These are phyloP conservation scores for Hymenopus coronatus DNA, from an alignment of 2,888 invertebrate species.

Conservation along the genomic window DNA sequence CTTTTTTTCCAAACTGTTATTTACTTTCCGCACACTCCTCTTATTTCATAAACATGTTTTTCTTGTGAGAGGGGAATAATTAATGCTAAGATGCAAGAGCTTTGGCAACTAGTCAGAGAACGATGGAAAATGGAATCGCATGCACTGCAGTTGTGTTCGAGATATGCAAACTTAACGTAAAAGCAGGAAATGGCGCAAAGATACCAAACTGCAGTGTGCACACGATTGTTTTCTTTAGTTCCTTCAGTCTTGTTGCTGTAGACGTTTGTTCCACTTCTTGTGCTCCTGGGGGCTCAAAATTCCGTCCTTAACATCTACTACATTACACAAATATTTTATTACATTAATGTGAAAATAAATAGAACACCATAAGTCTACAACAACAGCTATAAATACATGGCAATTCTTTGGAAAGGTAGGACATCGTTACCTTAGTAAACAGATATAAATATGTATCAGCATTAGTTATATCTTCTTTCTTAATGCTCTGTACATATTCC, in stretches of 20 bases:
- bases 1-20: too few species aligned
- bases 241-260: background rate
- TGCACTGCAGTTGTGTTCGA: background rate
- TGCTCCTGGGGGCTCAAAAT: background rate
- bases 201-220: background rate
- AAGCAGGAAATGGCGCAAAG: too few species aligned
- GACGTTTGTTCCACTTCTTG: background rate
- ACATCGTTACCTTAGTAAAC: background rate
- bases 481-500: background rate
- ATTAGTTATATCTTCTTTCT: too few species aligned
- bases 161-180: too few species aligned
- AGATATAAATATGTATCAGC: background rate
- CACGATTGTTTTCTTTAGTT: background rate
- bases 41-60: background rate
- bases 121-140: background rate
- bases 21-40: too few species aligned
- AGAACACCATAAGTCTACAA: background rate
- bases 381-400: background rate
- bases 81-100: background rate
- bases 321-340: background rate
- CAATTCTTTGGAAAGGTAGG: background rate
- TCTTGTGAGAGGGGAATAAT: background rate
- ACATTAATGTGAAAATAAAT: background rate
- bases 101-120: background rate
- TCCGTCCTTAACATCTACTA: background rate